Evolutionary conservation across 1,140 invertebrate genomes (phyloP), one percentile per base, ranked within the genome.

Genomic region (Lepidurus arcticus): DNA sequence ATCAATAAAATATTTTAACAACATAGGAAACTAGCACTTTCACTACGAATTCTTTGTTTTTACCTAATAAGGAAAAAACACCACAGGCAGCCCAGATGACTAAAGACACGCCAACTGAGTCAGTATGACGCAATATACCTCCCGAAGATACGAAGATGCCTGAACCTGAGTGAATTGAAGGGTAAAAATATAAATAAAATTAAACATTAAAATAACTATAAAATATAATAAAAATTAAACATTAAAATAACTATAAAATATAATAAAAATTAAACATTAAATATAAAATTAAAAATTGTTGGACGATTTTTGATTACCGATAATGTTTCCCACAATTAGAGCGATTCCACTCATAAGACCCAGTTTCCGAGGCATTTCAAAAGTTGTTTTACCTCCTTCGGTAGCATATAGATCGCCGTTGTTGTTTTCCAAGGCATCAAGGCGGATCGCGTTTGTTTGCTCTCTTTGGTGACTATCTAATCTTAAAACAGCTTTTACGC

Each of bases 91-190:
- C 81, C 88, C 88, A 89, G 11, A 88, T 84, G 10, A 89, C 80
- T 3, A 89, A 83, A 42, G 87, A 85, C 21, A 86, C 77, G n/a
- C 86, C 87, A 11, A 88, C 86, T 75, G 86, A 88, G 4, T 86
- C 87, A 1, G 93, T 91, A 82, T 92, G 88, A 80, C 0, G 86
- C 84, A 88, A 81, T 45, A 89, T 85, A 21, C 87, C 88, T 81
- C 87, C 87, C 0, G 88, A 87, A 6, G 87, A 87, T 42, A 89
- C 86, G 81, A 89, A 89, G 77, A 89, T 88, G 7, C 88, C 88
- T 78, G 87, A 87, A 44, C 88, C 87, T 85, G 65, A 7, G 34
- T 34, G 3, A 34, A 34, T 34, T 3, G 4, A 34, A 34, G 34
- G 34, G 2, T 34, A 34, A 34, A 34, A 34, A 34, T 3, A 34